Base-by-base conservation (phyloP, 2,888 invertebrate species). In the Agonopterix subpropinquella region DNA sequence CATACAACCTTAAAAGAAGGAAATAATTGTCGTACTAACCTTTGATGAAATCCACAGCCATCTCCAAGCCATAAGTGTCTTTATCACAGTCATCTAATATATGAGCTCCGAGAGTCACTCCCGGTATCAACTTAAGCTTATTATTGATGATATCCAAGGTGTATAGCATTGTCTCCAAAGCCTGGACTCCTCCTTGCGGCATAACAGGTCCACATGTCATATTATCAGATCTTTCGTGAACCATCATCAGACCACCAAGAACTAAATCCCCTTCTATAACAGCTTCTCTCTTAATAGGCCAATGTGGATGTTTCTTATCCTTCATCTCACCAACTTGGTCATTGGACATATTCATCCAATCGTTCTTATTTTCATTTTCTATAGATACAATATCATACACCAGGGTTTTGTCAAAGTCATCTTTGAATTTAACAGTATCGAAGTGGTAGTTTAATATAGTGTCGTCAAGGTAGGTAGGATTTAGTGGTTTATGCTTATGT, bases 11-110 rank as follows among this genome's bases (percentile, higher is more conserved):
- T 4, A 4, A 18, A n/a, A n/a, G n/a, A n/a, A 2, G 4, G 18
- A 18, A 1, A 28, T 0, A 28, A 28, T 28, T 5, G 9, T 28
- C 9, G 37, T 36, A 77, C 92, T 89, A 85, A 98, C 98, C 97
- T 94, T 97, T 96, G 55, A 98, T 98, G 77, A 98, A 98, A 82
- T 98, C 97, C 11, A 98, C 95, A 11, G 97, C 96, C 93, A 98
- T 97, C 77, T 98, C 97, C 58, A 98, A 88, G 0, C 98, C 98
- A 69, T 97, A 97, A 0, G 97, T 98, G 75, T 98, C 98, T 82
- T 96, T 95, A 88, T 98, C 98, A 79, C 98, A 98, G 80, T 98
- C 98, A 72, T 98, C 98, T 55, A 98, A 89, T 47, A 98, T 93
- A 71, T 97, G 95, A 8, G 96, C 96, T 39, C 97, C 97, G 9